Conservation (phyloP, 2,888 invertebrate genomes). For the Heliconius hortense region DNA sequence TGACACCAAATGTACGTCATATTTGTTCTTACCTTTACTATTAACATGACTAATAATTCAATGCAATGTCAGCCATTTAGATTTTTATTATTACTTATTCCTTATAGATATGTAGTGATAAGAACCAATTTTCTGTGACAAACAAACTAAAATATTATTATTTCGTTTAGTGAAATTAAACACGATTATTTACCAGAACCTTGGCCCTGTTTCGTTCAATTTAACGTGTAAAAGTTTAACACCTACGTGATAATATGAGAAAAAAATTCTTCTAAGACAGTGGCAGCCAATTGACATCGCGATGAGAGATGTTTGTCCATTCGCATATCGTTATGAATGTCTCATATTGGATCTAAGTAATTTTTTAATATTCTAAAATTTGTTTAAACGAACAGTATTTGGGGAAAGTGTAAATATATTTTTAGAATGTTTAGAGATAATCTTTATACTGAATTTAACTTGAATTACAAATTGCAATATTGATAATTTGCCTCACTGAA, state of each 20-base stretch:
- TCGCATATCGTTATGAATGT: slow-evolving; percentile 5
- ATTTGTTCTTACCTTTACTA: slow-evolving; percentile 21
- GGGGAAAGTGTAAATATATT: neutral
- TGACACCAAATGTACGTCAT: slow-evolving; percentile 20
- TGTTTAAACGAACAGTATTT: neutral
- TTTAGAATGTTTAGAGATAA: neutral
- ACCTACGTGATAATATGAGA: slow-evolving; percentile 31
- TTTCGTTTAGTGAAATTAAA: slow-evolving; percentile 9
- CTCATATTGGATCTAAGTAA: neutral
- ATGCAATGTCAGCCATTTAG: neutral
- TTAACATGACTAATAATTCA: slow-evolving; percentile 7
- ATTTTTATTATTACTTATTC: neutral
- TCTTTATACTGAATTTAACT: neutral
- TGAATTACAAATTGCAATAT: neutral
- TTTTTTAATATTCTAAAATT: neutral
- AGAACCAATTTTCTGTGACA: slow-evolving; percentile 7
- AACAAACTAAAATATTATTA: neutral
- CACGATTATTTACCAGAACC: slow-evolving; percentile 19
- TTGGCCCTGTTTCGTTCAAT: slow-evolving; percentile 31
- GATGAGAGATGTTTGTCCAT: neutral
- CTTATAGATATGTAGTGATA: neutral
- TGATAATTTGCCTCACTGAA: neutral
- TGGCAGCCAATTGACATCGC: slow-evolving; percentile 1
- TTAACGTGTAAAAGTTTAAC: slow-evolving; percentile 26
- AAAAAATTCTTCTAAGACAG: slow-evolving; percentile 16